Conservation (phyloP, 1,140 invertebrate species). For the Lepidurus couesii region DNA sequence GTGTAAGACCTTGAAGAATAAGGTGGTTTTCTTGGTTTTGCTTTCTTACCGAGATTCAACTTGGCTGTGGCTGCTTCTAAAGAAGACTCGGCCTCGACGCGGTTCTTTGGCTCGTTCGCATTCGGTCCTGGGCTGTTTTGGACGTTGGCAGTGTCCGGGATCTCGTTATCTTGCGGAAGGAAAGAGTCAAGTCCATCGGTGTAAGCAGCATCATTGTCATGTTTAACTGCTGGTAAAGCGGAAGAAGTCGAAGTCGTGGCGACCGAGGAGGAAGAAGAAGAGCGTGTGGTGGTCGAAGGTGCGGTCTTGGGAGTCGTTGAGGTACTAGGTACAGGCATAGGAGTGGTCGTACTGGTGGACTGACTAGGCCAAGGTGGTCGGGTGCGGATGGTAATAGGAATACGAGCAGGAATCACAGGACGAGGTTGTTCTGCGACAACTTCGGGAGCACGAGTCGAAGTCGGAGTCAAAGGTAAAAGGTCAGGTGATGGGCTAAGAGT, state of each 20-base stretch:
- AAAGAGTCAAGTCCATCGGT: slow-evolving; percentile 32
- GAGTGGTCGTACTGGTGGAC: slow-evolving; percentile 37
- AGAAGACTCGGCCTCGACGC: slow-evolving; percentile 37
- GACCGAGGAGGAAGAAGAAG: slow-evolving; percentile 28
- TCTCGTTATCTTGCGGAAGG: slow-evolving; percentile 49
- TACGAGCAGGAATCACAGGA: slow-evolving; percentile 4
- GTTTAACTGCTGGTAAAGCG: slow-evolving; percentile 27
- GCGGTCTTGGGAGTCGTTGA: slow-evolving; percentile 39
- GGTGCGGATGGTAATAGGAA: background rate
- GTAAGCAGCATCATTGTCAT: slow-evolving; percentile 26
- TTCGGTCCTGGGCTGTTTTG: slow-evolving; percentile 49
- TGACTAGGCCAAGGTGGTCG: slow-evolving; percentile 22
- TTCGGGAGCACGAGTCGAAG: background rate
- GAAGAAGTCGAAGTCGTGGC: background rate
- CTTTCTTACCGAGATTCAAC: slow-evolving; percentile 61
- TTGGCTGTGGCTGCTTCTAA: slow-evolving; percentile 63
- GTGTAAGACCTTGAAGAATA: background rate
- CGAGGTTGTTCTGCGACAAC: background rate
- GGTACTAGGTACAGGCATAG: slow-evolving; percentile 33
- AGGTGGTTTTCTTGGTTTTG: no score
- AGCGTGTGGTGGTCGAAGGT: background rate
- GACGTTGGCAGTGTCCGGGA: slow-evolving; percentile 51
- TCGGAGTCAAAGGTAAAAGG: background rate
- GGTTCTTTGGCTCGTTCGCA: slow-evolving; percentile 53
- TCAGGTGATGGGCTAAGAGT: slow-evolving; percentile 34